A percentile compares a stretch with the other conserved stretches of the same genome.
These are phyloP conservation scores for Leptinotarsa peninsularis DNA, from an alignment of 2,888 invertebrate species.

Conservation along the genomic window DNA sequence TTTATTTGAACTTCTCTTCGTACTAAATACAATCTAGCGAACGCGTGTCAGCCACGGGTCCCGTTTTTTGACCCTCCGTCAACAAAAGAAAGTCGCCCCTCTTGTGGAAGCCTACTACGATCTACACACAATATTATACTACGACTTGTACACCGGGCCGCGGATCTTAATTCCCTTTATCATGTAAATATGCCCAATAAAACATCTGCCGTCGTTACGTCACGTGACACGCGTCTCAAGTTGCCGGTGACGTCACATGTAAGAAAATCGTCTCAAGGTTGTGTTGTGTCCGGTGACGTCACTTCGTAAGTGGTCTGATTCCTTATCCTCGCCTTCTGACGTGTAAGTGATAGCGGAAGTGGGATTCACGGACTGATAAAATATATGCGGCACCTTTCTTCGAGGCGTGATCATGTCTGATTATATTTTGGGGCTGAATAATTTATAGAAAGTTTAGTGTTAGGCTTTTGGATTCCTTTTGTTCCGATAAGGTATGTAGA, in stretches of 20 bases:
- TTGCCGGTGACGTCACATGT: constrained; percentile 55
- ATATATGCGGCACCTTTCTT: constrained; percentile 9
- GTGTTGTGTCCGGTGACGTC: constrained; percentile 64
- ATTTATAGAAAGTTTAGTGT: too few relatives aligned
- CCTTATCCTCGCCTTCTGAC: constrained; percentile 32
- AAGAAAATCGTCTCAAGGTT: constrained; percentile 66
- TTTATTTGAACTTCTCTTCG: constrained; percentile 60
- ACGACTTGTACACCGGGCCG: constrained; percentile 62
- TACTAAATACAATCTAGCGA: constrained; percentile 63
- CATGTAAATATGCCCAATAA: constrained; percentile 61
- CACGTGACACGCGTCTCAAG: constrained; percentile 59
- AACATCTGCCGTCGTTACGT: constrained; percentile 62
- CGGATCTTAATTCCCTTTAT: constrained; percentile 66
- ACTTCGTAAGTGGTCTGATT: constrained; percentile 48
- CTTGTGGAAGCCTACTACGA: constrained; percentile 54
- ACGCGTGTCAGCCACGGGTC: constrained; percentile 66
- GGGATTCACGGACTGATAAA: constrained; percentile 29
- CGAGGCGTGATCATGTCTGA: constrained; percentile 10
- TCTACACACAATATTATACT: constrained; percentile 51
- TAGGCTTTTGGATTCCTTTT: neutral
- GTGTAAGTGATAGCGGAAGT: constrained; percentile 42
- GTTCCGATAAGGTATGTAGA: too few relatives aligned
- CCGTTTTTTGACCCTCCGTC: constrained; percentile 64
- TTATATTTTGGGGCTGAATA: too few relatives aligned
- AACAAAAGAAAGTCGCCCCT: constrained; percentile 64